Percentiles rank a stretch among this genome's conserved stretches.
phyloP scores from a whole-genome alignment of 1,140 invertebrate species.

The Diuraphis noxia region DNA sequence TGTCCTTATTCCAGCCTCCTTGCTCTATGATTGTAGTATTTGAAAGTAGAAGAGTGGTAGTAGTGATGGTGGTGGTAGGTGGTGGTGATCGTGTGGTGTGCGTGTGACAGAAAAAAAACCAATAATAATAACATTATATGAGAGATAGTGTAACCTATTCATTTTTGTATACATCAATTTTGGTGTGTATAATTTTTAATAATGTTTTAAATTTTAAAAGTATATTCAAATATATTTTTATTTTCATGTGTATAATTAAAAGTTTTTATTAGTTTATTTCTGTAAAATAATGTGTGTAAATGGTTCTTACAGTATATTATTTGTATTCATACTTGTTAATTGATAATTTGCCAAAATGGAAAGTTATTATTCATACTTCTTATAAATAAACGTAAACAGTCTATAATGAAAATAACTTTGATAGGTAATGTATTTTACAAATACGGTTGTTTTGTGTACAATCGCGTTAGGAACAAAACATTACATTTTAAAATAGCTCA shows the following conservation, averaged over 20 bases:
- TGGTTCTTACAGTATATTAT: background rate
- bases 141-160: constrained; percentile 30
- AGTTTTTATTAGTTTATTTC: constrained; percentile 13
- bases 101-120: constrained; percentile 47
- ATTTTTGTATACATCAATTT: constrained; percentile 17
- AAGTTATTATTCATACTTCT: background rate
- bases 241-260: constrained; percentile 17
- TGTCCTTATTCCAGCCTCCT: constrained; percentile 98
- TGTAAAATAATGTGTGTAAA: constrained; percentile 36
- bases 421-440: background rate
- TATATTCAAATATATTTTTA: background rate
- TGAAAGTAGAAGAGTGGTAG: constrained; percentile 50
- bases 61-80: constrained; percentile 43
- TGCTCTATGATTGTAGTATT: constrained; percentile 84
- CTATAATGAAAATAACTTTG: background rate
- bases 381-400: background rate
- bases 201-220: background rate
- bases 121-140: constrained; percentile 44
- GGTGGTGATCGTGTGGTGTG: constrained; percentile 36
- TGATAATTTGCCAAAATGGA: background rate
- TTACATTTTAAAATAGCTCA: background rate
- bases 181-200: constrained; percentile 29
- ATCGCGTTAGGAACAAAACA: background rate
- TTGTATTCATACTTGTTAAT: background rate
- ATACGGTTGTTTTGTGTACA: background rate